Evolutionary conservation across 2,888 invertebrate genomes (phyloP), one percentile per base, ranked within the genome.

Genomic region (Andrena bucephala): DNA sequence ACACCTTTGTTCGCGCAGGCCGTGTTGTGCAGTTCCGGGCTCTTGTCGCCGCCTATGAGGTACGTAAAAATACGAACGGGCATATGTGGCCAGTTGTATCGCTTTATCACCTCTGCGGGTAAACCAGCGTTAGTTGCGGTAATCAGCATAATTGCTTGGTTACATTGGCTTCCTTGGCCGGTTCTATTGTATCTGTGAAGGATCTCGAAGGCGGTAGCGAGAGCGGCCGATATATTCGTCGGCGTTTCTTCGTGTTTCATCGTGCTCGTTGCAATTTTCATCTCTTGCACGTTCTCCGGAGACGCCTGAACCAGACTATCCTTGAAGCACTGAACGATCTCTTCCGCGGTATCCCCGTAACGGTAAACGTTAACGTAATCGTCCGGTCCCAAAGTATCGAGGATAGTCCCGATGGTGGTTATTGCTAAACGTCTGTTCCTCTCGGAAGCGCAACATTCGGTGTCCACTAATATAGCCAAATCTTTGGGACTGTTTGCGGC

Each of bases 401-500:
- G 95, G 81, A 99, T 97, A 20, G 97, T 97, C 74, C 97, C 96
- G 0, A 98, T 97, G 0, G 99, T 99, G 27, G 97, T 97, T 92
- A 97, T 97, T 1, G 98, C 98, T 73, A 99, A 96, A 87, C 97
- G 96, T 91, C 97, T 97, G 80, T 97, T 96, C 0, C 98, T 97
- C 0, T 96, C 96, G n/a, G 91, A 90, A 36, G 97, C 96, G 95
- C 99, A 97, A 85, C 98, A 97, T 16, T 98, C 98, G 7, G 98
- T 98, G 93, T 99, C 99, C 74, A 99, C 94, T 71, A 99, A 95
- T 87, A 99, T 98, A 85, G 99, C 97, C 91, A 99, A 95, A 94
- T 99, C 99, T 94, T 99, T 99, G 0, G 99, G 98, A 81, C 99
- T 99, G 6, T 99, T 98, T 16, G 99, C 99, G 0, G 99, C 99